Conservation (phyloP, 2,113 vertebrate genomes). For the Myiagra hebetior region DNA sequence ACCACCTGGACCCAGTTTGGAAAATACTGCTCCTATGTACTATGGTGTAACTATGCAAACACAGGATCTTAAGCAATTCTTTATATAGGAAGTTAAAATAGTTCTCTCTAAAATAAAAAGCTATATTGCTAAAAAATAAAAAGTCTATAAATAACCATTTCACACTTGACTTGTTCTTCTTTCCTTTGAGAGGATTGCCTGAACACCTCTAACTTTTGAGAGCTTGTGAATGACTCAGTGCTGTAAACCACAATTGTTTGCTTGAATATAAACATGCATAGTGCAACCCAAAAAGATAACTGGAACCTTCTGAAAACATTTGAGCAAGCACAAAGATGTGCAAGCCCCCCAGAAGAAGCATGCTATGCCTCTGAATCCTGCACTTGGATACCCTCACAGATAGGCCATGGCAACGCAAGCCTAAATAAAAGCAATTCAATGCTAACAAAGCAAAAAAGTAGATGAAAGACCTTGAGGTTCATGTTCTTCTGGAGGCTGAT, state of each 20-base stretch:
- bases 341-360: background rate
- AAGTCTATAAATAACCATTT: background rate
- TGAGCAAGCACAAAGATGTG: background rate
- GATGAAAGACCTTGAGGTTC: background rate
- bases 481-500: background rate
- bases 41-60: background rate
- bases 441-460: background rate
- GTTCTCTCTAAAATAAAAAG: background rate
- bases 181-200: background rate
- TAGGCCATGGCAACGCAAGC: background rate
- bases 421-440: background rate
- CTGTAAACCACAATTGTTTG: background rate
- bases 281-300: background rate
- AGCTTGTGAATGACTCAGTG: background rate
- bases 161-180: background rate
- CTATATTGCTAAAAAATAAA: background rate
- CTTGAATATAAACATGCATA: background rate
- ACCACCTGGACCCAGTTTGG: background rate
- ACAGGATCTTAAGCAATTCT: background rate
- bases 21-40: background rate
- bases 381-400: background rate
- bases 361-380: background rate
- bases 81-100: background rate
- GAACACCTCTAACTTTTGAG: background rate
- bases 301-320: background rate